Evolutionary conservation across 2,888 invertebrate genomes (phyloP), one percentile per base, ranked within the genome.

Genomic region (Scaptomyza parva): DNA sequence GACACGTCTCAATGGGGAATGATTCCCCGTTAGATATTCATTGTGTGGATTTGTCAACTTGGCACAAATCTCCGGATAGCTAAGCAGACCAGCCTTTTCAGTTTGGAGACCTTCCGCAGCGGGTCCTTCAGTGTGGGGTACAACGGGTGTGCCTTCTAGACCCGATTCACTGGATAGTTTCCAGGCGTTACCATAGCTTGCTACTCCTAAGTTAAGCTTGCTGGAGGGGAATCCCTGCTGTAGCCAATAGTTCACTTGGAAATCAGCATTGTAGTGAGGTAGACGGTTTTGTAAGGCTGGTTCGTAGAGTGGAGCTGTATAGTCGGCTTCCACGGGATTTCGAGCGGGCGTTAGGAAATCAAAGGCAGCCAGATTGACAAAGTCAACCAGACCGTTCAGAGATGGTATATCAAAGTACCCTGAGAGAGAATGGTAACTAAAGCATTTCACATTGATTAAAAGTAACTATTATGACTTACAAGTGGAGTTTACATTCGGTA

Each of bases 261-360:
- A 93, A 61, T 97, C 95, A 33, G 93, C 93, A 86, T 96, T 96
- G 69, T 94, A 94, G 39, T 95, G 93, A 0, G 93, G 92, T 26
- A 90, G 66, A 5, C 90, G 89, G 86, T 95, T 93, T 50, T 96
- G 94, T 78, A 95, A 95, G 74, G 94, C 94, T 0, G 95, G 93
- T 33, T 94, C 93, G 89, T 96, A 96, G 40, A 95, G 91, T 3
- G 96, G 96, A 2, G 95, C 93, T 0, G 95, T 92, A 86, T 94
- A 96, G 89, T 97, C 97, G 0, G 95, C 96, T 88, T 96, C 95
- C 79, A 96, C 94, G 0, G 95, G 95, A 90, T 95, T 95, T 14
- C 96, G 94, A 35, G 94, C 93, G 0, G 96, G 95, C 0, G 94
- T 96, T 78, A 94, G 93, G 91, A 95, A 97, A 91, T 97, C 97